Evolutionary conservation across 1,140 invertebrate genomes (phyloP).

Genomic region (Penaeus indicus): DNA sequence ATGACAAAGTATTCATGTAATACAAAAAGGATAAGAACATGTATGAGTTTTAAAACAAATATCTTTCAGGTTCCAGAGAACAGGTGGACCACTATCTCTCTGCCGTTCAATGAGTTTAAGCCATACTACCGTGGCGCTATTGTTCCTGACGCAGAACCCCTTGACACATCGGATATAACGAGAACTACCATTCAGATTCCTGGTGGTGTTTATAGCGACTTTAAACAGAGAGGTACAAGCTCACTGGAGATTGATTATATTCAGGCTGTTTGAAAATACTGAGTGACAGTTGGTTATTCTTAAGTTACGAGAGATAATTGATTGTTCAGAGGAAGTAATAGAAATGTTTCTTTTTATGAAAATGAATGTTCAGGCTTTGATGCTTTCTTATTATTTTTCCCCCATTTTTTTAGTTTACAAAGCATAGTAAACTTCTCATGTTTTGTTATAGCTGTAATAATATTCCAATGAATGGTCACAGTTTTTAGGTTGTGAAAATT

Average conservation of each 20-base stretch:
- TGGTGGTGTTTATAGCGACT: conserved; percentile 78
- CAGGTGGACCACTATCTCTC: conserved; percentile 72
- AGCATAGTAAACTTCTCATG: too few relatives aligned
- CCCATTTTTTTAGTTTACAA: too few relatives aligned
- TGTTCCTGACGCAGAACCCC: conserved; percentile 71
- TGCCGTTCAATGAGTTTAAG: conserved; percentile 76
- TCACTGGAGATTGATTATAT: conserved; percentile 77
- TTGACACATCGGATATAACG: conserved; percentile 76
- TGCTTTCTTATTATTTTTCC: too few relatives aligned
- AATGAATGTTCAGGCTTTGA: too few relatives aligned
- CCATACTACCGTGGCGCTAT: conserved; percentile 77
- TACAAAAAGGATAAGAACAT: neutral
- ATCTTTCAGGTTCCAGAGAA: conserved; percentile 67
- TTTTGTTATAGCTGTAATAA: too few relatives aligned
- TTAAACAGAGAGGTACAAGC: conserved; percentile 78
- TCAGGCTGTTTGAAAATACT: conserved; percentile 44
- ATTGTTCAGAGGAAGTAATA: too few relatives aligned
- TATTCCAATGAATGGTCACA: too few relatives aligned
- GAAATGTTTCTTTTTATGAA: too few relatives aligned
- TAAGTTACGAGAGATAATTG: too few relatives aligned
- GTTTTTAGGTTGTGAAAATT: too few relatives aligned
- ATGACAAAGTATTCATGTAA: neutral
- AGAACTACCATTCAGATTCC: conserved; percentile 78
- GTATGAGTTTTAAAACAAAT: neutral
- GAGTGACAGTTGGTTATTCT: too few relatives aligned